Evolutionary conservation across 2,888 invertebrate species (phyloP), one percentile per base, ranked within the genome.

Genomic region (Orgyia antiqua): DNA sequence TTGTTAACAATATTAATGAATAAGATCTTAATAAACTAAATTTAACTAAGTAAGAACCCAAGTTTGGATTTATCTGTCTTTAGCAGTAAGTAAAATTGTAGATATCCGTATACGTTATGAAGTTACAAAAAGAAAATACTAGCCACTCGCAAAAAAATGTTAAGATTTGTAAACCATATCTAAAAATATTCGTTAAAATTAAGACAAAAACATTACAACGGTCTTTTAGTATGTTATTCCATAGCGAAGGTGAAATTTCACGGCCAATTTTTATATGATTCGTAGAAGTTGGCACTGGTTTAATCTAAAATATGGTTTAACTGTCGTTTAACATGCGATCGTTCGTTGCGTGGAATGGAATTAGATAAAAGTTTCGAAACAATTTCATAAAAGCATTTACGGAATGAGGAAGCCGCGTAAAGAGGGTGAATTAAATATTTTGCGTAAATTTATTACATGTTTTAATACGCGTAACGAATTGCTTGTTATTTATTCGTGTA

Each of bases 201-300:
- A 45, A 33, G 25, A 46, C 26, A 54, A 60, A 62, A 66, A 61
- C 56, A 42, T 40, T 42, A 45, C 64, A 75, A 71, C 64, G 65
- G 53, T 55, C 34, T 37, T 56, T 56, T 51, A 46, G 51, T 62
- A 66, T 56, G 57, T 62, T 59, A 65, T 62, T 61, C 69, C 69
- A 68, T 65, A 64, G 56, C 71, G 59, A 75, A 80, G 69, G 68
- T 50, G 59, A 77, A 78, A 83, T 86, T 86, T 84, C 82, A 86
- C 72, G 83, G 83, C 59, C 77, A 78, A 80, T 84, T 83, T 82
- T 82, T 78, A 68, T 69, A 71, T 77, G 69, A 75, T 74, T 75
- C 72, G 71, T 75, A 68, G 75, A 75, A 78, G 72, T 80, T 75
- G 68, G 76, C 73, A 68, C 73, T 74, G 74, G 68, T 78, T 79